phyloP scores from a whole-genome alignment of 1,140 invertebrate genomes.

The Drosophila arawakana region DNA sequence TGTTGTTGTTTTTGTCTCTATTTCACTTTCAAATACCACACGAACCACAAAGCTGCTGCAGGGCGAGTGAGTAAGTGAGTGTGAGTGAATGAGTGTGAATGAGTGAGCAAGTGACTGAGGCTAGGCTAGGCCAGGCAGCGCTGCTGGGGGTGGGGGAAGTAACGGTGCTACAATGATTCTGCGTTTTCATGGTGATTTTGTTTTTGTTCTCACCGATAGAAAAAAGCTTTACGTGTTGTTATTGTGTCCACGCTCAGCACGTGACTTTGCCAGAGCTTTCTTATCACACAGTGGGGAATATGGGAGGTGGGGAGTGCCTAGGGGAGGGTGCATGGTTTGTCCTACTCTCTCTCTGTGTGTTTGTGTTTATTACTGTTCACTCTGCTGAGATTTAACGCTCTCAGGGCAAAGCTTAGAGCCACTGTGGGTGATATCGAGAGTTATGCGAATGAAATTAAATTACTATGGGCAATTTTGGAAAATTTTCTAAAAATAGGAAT shows the following conservation, averaged over 20 bases:
- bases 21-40: conserved; percentile 64
- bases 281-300: conserved; percentile 49
- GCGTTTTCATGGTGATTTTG: conserved; percentile 74
- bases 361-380: conserved; percentile 13
- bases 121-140: no score
- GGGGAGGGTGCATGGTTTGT: neutral
- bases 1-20: conserved; percentile 43
- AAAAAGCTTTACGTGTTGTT: conserved; percentile 54
- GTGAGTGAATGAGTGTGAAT: no score
- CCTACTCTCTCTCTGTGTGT: conserved; percentile 26
- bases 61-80: no score
- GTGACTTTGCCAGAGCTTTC: conserved; percentile 69
- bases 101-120: no score
- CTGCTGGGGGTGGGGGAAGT: no score
- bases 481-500: no score
- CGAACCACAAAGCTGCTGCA: neutral
- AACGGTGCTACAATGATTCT: conserved; percentile 72
- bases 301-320: conserved; percentile 3
- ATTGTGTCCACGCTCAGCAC: conserved; percentile 46
- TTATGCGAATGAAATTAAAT: no score
- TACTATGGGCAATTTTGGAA: no score
- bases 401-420: conserved; percentile 16
- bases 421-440: neutral
- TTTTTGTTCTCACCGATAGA: conserved; percentile 20
- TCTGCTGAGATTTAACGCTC: conserved; percentile 19